Percentiles rank a stretch among this genome's conserved stretches.
Conservation (phyloP, 2,888 invertebrate species). For the Apodemia zela region DNA sequence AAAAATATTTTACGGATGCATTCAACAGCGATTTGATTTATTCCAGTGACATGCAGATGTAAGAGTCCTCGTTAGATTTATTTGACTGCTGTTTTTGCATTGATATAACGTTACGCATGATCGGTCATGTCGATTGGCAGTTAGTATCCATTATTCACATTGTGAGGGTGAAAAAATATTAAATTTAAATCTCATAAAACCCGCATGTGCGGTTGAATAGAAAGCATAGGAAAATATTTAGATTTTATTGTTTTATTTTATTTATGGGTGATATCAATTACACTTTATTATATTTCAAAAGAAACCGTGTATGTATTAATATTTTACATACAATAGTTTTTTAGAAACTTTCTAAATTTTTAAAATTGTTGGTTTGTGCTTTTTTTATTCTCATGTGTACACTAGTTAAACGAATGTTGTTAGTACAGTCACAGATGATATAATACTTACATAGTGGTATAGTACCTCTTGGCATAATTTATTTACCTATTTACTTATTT, state of each 20-base stretch:
- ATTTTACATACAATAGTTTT: no score
- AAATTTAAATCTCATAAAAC: slow-evolving; percentile 21
- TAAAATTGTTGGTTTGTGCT: no score
- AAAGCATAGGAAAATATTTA: not conserved
- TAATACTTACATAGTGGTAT: no score
- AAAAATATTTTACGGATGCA: slow-evolving; percentile 77
- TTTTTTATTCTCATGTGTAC: no score
- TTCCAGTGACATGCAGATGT: slow-evolving; percentile 79
- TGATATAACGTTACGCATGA: slow-evolving; percentile 69
- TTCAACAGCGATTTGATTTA: slow-evolving; percentile 80
- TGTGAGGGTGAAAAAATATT: slow-evolving; percentile 40
- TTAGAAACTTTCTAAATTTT: no score
- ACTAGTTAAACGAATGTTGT: no score
- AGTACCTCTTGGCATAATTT: no score
- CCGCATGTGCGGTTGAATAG: slow-evolving; percentile 19
- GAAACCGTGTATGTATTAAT: no score
- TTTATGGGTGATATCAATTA: no score
- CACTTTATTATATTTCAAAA: no score
- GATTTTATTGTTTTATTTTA: not conserved
- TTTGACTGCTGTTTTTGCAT: slow-evolving; percentile 75
- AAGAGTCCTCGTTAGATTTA: slow-evolving; percentile 77
- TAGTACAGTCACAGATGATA: no score
- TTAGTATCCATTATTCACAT: slow-evolving; percentile 63
- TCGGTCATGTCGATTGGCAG: slow-evolving; percentile 75
- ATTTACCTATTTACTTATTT: no score